Evolutionary conservation across 2,797 vertebrate species (phyloP), one percentile per base, ranked within the genome.

Genomic region (Hoplostethus mediterraneus): DNA sequence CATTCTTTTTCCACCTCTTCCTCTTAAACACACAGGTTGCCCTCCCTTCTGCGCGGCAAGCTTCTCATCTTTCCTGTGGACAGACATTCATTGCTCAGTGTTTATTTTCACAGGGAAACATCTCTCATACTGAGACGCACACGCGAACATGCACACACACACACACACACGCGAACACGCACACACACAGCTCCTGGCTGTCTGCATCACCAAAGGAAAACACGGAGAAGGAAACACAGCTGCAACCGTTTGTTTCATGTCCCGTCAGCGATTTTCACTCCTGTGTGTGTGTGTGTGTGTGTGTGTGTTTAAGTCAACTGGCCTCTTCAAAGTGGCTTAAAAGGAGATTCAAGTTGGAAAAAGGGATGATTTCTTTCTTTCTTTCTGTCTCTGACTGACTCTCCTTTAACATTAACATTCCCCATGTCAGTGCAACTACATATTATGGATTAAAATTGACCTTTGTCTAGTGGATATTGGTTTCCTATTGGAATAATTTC

Each of bases 231-330:
- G 53, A 64, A 76, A 81, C 73, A 73, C 81, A 85, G 86, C 80
- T 89, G 81, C 75, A 80, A 51, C 44, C 12, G 25, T 68, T 83
- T 73, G 25, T 59, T 73, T 80, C 71, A 52, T 63, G 79, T 77
- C 68, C 36, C 13, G 54, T 88, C 80, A 89, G 86, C 84, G 84
- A 63, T 62, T 62, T 79, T 66, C 58, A 21, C n/a, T n/a, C 52
- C 5, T 57, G 44, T 47, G 28, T 28, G 54, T 45, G 53, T 60
- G 7, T 28, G 54, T 45, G 53, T 60, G 7, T 28, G 51, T 10
- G 58, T 67, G 51, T 53, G 51, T 53, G 17, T 14, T 28, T 16
- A 49, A 6, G 45, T 49, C 49, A 63, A 63, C 42, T 65, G 75
- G 65, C 71, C 75, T 63, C 70, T 68, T 80, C 80, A 40, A 61